Evolutionary conservation across 2,113 vertebrate genomes (phyloP), one percentile per base, ranked within the genome.

Genomic region (Muscicapa adusta): DNA sequence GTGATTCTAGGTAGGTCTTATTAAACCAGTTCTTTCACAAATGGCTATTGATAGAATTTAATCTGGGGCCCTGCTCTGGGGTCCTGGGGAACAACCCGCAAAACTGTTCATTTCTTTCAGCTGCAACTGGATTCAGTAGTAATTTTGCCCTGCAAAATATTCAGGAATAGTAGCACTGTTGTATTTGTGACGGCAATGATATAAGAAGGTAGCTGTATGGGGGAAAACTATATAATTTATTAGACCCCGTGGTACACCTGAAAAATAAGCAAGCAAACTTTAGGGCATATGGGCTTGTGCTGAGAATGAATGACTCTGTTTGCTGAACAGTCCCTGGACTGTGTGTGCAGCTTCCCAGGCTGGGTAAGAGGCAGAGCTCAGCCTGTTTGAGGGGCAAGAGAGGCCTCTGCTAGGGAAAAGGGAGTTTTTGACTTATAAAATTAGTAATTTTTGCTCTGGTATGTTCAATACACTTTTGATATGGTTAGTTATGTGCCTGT

Each of bases 1-100:
- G 36, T 11, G 14, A 65, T 78, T 72, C 40, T 82, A 40, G n/a
- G 25, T 23, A 68, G 61, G 22, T 75, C 36, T 82, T 85, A 60
- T 57, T 93, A 91, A 93, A 60, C 10, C 22, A 53, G 19, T 3
- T 45, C 51, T 78, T 91, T 91, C 66, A 94, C 74, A 85, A 94
- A 57, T 71, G 36, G 16, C 33, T 70, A 40, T 71, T 91, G 61
- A 61, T n/a, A 53, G 15, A 58, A 51, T 65, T 87, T 57, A 43
- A 22, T 63, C 6, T 79, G 40, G 14, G 57, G 19, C 57, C 28
- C 40, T 60, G 61, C 36, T 8, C 53, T 56, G 24, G 11, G 6
- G 8, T 93, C n/a, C 57, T 6, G 1, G 31, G 54, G 43, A 88
- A 31, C 1, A 22, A 45, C 73, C 25, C 53, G 42, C 34, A 82